Evolutionary conservation across 2,888 invertebrate genomes (phyloP).

Genomic region (Xanthia icteritia): DNA sequence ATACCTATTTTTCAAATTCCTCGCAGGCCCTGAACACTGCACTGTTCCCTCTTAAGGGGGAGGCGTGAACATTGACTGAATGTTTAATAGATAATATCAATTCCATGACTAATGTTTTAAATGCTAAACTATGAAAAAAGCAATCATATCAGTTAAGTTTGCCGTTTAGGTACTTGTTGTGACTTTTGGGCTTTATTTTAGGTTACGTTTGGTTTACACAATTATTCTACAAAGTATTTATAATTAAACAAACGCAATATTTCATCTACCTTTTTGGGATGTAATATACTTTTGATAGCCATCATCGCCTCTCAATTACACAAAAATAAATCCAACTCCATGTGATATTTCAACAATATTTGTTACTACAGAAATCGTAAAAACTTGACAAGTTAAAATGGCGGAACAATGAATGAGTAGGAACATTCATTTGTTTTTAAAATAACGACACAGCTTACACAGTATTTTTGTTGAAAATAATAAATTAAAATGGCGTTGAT

Average conservation of each 20-base stretch:
- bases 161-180: neutral
- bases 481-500: slow-evolving; percentile 8
- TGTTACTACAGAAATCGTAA: slow-evolving; percentile 40
- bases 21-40: no score
- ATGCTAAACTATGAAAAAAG: no score
- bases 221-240: no score
- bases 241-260: neutral
- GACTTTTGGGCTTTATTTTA: neutral
- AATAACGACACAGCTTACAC: slow-evolving; percentile 17
- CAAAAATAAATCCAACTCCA: slow-evolving; percentile 3
- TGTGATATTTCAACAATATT: slow-evolving; percentile 41
- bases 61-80: no score
- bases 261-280: neutral
- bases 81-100: no score
- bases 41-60: no score
- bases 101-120: no score
- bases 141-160: neutral
- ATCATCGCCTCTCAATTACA: slow-evolving; percentile 23
- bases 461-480: slow-evolving; percentile 7
- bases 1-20: no score
- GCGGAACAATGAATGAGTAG: slow-evolving; percentile 8
- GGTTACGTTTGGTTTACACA: no score
- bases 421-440: slow-evolving; percentile 36
- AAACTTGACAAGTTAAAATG: slow-evolving; percentile 45
- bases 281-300: slow-evolving; percentile 1